phyloP scores from a whole-genome alignment of 1,140 invertebrate genomes.

The Hydropsyche tenuis region DNA sequence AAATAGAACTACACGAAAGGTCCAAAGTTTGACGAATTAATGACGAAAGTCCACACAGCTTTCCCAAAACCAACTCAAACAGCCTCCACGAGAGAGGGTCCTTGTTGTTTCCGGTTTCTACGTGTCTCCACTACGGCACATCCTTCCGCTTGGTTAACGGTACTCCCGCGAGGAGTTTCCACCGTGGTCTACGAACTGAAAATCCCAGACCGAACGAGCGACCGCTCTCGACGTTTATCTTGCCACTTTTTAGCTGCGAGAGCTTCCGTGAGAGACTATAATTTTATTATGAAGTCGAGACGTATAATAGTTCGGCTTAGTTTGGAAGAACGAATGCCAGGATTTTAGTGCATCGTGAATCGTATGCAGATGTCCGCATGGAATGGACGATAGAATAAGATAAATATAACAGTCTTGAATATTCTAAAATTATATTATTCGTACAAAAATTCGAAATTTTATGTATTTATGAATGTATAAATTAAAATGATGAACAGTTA shows the following conservation, averaged over 20 bases:
- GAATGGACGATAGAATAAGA: too few species aligned
- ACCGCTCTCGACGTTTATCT: conserved; percentile 33
- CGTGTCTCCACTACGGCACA: conserved; percentile 39
- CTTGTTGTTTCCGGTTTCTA: conserved; percentile 31
- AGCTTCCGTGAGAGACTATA: too few species aligned
- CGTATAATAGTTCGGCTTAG: too few species aligned
- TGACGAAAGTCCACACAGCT: conserved; percentile 1
- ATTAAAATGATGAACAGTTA: too few species aligned
- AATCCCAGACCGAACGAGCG: conserved; percentile 34
- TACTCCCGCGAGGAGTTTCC: conserved; percentile 40
- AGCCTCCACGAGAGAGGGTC: conserved; percentile 10
- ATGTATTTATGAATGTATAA: too few species aligned
- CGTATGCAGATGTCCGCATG: too few species aligned
- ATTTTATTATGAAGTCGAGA: too few species aligned
- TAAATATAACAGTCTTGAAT: too few species aligned
- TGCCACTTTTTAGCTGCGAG: conserved; percentile 32
- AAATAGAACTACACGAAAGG: not conserved
- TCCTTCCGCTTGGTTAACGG: conserved; percentile 49
- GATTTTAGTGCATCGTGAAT: too few species aligned
- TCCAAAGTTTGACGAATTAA: conserved; percentile 11
- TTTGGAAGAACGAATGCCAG: too few species aligned
- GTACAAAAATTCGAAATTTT: too few species aligned
- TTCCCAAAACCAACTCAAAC: not conserved
- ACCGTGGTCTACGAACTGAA: not conserved
- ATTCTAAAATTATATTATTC: too few species aligned